Evolutionary conservation across 2,113 vertebrate species (phyloP), one percentile per base, ranked within the genome.

Genomic region (Chunga burmeisteri): DNA sequence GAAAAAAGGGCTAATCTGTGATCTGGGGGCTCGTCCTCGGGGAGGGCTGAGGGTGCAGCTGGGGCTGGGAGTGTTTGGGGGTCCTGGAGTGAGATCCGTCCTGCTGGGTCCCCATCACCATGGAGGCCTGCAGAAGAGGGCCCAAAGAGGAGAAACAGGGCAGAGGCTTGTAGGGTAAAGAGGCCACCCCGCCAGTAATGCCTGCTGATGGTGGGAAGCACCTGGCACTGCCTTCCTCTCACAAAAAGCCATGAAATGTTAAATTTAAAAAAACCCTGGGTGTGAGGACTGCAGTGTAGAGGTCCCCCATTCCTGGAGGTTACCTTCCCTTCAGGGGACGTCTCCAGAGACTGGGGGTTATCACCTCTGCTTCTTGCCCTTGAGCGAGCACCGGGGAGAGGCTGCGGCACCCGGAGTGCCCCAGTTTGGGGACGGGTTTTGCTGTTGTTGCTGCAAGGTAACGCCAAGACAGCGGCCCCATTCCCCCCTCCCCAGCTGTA

Each of bases 351-450:
- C 0, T 0, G 9, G 21, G 34, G 1, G 3, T n/a, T 27, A 0
- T 47, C 44, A 15, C 61, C 29, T 66, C 88, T 42, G 30, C 27
- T 26, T 17, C 15, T 55, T 20, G 8, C 30, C 74, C 42, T 56
- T 32, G 23, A 34, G 16, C 13, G 3, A 15, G 29, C 56, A 25
- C 25, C 36, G 9, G n/a, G 30, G 58, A 58, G 58, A 42, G 15
- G n/a, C 49, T 62, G 53, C 2, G 0, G 62, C 20, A 34, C 59
- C 74, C 16, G 3, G 16, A 12, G 40, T 3, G 46, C 5, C 86
- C 5, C 1, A 0, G 2, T 16, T 8, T 32, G 42, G 36, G n/a
- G 42, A 1, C 0, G 4, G 6, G 5, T 49, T 89, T 83, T 49
- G 26, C 74, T 74, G 67, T 59, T 40, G 25, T 26, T 55, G 40